Base-by-base conservation (phyloP, 1,140 invertebrate species). In the Drosophila miranda region DNA sequence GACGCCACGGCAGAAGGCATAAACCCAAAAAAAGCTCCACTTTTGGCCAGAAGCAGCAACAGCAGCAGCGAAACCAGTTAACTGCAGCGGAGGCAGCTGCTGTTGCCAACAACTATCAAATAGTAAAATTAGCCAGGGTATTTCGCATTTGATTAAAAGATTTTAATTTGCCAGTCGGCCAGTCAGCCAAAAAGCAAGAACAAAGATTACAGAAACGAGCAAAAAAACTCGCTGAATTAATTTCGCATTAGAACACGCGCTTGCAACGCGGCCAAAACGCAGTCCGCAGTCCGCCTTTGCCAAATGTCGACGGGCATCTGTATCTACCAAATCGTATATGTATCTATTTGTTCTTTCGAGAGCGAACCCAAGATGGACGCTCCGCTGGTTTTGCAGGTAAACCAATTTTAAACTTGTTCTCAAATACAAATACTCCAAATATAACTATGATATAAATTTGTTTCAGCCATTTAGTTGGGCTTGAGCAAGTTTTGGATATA, bases 221-320 rank as follows among this genome's bases (percentile, higher is more conserved):
- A 38, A 41, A 66, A 66, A 86, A 77, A 66, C 56, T 74, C 50
- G 69, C 69, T 86, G 81, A 86, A 86, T 86, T 86, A 86, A 86
- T 86, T 86, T 86, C 81, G 58, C 81, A 86, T 87, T 86, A 86
- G 81, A 86, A 86, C 81, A 86, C 81, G 81, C 82, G 82, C 81
- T 75, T 86, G 81, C 81, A 86, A 86, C 62, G 68, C 77, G 63
- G 58, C 70, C 82, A 86, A 87, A 87, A 83, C 81, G 81, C 82
- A 87, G 69, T 71, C 55, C 64, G 77, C 81, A 86, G 73, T 71
- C 52, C 61, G 60, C 52, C 50, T 70, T 72, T 41, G 61, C 80
- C 75, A 83, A 80, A 82, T 82, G 68, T 63, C 81, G 57, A 56
- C 51, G 66, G 42, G 45, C 50, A 42, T 53, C 52, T 41, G 26